Percentiles rank a stretch among this genome's conserved stretches.
These are phyloP conservation scores for Percopsis omiscomaycus DNA, from an alignment of 2,797 vertebrate genomes.

Conservation along the genomic window DNA sequence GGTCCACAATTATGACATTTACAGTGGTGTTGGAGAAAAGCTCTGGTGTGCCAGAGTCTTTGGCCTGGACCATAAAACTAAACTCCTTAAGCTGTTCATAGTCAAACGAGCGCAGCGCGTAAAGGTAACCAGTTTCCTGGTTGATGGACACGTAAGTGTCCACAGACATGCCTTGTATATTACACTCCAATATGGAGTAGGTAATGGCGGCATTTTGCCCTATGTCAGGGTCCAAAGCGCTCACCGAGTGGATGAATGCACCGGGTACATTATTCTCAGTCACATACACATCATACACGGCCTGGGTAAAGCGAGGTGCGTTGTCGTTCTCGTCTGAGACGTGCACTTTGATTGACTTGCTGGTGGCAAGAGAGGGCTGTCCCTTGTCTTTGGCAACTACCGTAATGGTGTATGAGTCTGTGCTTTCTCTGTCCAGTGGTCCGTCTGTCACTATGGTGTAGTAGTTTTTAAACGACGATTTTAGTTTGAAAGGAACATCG, in stretches of 20 bases:
- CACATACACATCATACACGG: slow-evolving; percentile 93
- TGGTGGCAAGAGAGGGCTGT: slow-evolving; percentile 87
- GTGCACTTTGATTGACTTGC: slow-evolving; percentile 93
- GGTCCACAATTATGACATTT: slow-evolving; percentile 90
- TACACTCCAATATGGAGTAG: slow-evolving; percentile 96
- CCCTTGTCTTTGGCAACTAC: slow-evolving; percentile 92
- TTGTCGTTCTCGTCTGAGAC: slow-evolving; percentile 98
- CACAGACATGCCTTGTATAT: slow-evolving; percentile 98
- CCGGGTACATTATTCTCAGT: slow-evolving; percentile 98
- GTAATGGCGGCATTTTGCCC: slow-evolving; percentile 91
- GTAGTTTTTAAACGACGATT: slow-evolving; percentile 95
- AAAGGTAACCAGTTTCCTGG: slow-evolving; percentile 95
- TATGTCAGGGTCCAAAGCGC: slow-evolving; percentile 89
- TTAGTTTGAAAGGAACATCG: slow-evolving; percentile 93
- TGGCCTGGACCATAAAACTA: slow-evolving; percentile 91
- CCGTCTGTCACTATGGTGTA: slow-evolving; percentile 96
- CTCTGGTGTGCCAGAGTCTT: slow-evolving; percentile 84
- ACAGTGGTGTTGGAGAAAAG: slow-evolving; percentile 90
- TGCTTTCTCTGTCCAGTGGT: slow-evolving; percentile 88
- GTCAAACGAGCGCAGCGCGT: slow-evolving; percentile 95
- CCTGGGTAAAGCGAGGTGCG: slow-evolving; percentile 90
- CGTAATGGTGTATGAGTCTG: slow-evolving; percentile 90
- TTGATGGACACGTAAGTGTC: slow-evolving; percentile 98
- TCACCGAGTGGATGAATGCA: slow-evolving; percentile 97
- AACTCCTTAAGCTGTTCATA: slow-evolving; percentile 98